Evolutionary conservation across 1,140 invertebrate species (phyloP), one percentile per base, ranked within the genome.

Genomic region (Propsilocerus akamusi): DNA sequence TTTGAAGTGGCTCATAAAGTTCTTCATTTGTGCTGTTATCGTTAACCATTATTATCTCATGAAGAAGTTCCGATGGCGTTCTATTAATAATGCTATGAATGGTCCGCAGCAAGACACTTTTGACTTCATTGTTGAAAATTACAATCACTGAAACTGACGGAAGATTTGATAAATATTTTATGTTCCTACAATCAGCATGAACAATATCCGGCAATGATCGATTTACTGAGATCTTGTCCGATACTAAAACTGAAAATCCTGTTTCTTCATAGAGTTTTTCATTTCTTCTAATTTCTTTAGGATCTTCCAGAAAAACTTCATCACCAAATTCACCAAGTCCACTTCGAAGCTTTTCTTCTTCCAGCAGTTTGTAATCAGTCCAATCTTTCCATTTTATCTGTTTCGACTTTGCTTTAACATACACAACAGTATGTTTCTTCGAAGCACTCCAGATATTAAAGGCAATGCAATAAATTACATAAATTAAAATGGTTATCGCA

Each of bases 221-320:
- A 41, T 41, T 41, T 4, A 89, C 48, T 0, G 83, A 77, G 48
- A 90, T 86, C 51, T 73, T 70, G 60, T 90, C 86, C 51, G 83
- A 87, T 14, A 80, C 69, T 5, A 79, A 72, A 0, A 77, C 86
- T 65, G 87, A 87, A 55, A 88, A 90, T 11, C 86, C 86, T 62
- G 91, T 90, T 25, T 73, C 72, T 57, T 72, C 71, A 59, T 81
- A 89, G 1, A 87, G 56, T 53, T 73, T 60, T 25, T 72, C 69
- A 25, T 72, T 70, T 10, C 58, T 20, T 11, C 68, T 65, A 17
- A 41, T 41, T 17, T 75, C 72, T 22, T 68, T 56, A 4, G 58
- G 47, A 2, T 73, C 59, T 0, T 72, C 65, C 3, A 83, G 60
- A 49, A 66, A 67, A 2, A 78, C 77, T 4, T 80, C 68, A 49